Base-by-base conservation (phyloP, 2,888 invertebrate genomes). In the Poecilobothrus nobilitatus region DNA sequence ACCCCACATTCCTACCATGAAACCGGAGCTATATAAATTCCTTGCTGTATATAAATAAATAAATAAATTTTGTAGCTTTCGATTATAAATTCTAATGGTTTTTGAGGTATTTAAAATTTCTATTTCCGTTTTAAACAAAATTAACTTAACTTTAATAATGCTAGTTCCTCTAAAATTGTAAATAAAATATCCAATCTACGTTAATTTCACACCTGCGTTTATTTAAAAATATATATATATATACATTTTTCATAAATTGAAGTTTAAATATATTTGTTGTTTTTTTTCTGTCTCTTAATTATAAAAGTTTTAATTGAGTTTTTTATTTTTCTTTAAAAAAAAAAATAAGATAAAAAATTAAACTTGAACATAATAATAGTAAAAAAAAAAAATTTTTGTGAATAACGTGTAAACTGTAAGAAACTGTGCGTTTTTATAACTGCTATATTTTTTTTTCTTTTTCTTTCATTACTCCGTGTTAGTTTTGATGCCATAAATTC, bases 231-330 rank as follows among this genome's bases (percentile, higher is more conserved):
- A 44, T 44, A 44, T 12, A 44, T 10, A 10, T 44, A 44, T 44
- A 44, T 44, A 12, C 12, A 44, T 15, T 15, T 10, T 44, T 3
- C 15, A 10, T 44, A 44, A 44, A 44, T 44, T 44, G 44, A 44
- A 44, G 44, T 44, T 44, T n/a, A 44, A 44, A 44, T 44, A 44
- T 44, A n/a, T n/a, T n/a, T n/a, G n/a, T n/a, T n/a, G n/a, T n/a
- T n/a, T 44, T 10, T 44, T 44, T 44, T 44, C 12, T 44, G 15
- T 12, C 15, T 44, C 44, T 44, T 44, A 44, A 44, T 44, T 44
- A 44, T 44, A 44, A 44, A 44, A 44, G 44, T 44, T 44, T 44
- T 44, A 44, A 44, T 44, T 44, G 44, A 44, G 44, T 44, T 44
- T 44, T 44, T 10, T 10, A 44, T 10, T 10, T 10, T 44, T 10